phyloP scores from a whole-genome alignment of 2,113 vertebrate species.

The Centropus unirufus region DNA sequence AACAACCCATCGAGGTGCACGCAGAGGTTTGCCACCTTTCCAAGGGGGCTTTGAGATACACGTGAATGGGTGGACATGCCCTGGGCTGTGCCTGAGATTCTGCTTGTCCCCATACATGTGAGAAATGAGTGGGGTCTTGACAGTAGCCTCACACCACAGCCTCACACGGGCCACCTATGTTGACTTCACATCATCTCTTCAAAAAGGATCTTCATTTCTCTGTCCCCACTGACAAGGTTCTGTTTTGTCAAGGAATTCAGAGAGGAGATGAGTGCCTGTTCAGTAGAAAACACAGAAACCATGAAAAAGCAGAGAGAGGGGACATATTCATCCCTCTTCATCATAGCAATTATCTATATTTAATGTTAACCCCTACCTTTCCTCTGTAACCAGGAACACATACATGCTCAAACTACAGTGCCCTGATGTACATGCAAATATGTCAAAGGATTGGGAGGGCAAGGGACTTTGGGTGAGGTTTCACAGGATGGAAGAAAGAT shows the following conservation, averaged over 20 bases:
- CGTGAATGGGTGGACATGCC: neutral
- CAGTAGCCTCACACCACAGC: neutral
- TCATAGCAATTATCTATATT: neutral
- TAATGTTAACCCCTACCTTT: neutral
- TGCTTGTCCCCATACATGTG: neutral
- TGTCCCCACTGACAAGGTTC: neutral
- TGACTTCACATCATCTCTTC: neutral
- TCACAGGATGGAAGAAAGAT: neutral
- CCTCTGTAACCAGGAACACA: accelerated
- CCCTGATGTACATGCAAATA: neutral
- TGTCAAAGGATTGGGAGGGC: neutral
- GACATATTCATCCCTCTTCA: neutral
- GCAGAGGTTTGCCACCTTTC: neutral
- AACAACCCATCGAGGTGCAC: neutral
- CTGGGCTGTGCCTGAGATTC: neutral
- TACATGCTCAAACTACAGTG: neutral
- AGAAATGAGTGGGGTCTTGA: neutral
- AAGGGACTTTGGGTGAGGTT: neutral
- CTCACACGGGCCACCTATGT: neutral
- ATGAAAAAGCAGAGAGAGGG: neutral
- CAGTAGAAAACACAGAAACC: neutral
- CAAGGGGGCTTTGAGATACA: neutral
- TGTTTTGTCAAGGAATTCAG: neutral
- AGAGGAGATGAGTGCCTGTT: neutral
- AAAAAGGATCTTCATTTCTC: neutral